Conservation (phyloP, 2,113 vertebrate genomes). For the Brachypodius melanocephalos region DNA sequence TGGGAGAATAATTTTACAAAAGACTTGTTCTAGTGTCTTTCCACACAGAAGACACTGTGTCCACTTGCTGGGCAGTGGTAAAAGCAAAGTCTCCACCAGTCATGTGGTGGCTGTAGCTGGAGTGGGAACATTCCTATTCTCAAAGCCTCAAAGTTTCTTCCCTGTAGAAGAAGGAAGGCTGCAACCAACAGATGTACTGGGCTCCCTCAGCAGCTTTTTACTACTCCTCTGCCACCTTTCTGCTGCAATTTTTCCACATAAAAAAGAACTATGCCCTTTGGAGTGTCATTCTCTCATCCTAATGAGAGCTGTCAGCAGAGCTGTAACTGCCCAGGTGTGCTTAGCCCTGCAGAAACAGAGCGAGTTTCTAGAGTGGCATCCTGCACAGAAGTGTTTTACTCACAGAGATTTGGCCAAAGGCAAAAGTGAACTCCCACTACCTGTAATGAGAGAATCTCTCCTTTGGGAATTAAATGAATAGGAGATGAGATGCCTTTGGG, state of each 20-base stretch:
- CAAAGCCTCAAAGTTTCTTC: not conserved
- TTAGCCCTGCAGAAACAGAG: not conserved
- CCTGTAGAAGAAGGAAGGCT: not conserved
- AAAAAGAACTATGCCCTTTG: not conserved
- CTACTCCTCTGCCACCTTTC: not conserved
- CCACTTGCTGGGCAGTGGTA: not conserved
- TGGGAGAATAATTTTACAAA: not conserved
- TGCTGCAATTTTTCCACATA: accelerated
- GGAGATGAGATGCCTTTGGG: not conserved
- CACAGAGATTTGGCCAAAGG: not conserved
- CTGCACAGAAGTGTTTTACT: not conserved
- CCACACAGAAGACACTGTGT: not conserved
- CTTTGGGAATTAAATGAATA: not conserved
- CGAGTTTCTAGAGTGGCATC: not conserved
- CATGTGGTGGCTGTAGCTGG: not conserved
- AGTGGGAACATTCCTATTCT: not conserved
- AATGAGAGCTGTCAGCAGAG: not conserved
- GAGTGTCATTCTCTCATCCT: not conserved
- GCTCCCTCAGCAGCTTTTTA: not conserved
- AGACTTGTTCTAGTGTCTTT: not conserved
- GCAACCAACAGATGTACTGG: not conserved
- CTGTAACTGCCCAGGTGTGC: not conserved
- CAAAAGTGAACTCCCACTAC: not conserved
- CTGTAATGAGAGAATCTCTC: not conserved
- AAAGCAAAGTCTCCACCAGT: not conserved